These are phyloP conservation scores for Thaumatotibia leucotreta DNA, from an alignment of 1,140 invertebrate species.

Conservation along the genomic window DNA sequence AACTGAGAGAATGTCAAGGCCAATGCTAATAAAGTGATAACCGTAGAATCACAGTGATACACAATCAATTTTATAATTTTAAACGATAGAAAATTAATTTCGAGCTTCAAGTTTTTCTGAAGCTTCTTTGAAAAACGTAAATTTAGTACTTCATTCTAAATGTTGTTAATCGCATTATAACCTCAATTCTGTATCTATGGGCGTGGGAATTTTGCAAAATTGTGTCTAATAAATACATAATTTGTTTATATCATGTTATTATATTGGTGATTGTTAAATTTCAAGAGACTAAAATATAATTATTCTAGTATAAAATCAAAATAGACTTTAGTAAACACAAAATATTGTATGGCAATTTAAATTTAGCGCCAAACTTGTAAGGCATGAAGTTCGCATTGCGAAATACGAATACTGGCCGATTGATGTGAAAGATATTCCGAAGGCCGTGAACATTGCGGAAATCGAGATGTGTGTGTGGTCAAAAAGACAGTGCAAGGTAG, in stretches of 20 bases:
- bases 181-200: slow-evolving; percentile 47
- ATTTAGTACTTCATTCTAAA: slow-evolving; percentile 63
- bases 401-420: slow-evolving; percentile 68
- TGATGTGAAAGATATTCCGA: slow-evolving; percentile 78
- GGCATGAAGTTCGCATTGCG: slow-evolving; percentile 74
- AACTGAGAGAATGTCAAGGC: slow-evolving; percentile 13
- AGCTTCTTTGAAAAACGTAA: background rate
- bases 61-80: background rate
- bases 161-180: slow-evolving; percentile 33
- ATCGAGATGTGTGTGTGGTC: slow-evolving; percentile 77
- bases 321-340: background rate
- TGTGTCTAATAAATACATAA: background rate
- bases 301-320: background rate
- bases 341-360: slow-evolving; percentile 50
- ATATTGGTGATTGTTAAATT: background rate
- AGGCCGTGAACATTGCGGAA: slow-evolving; percentile 77
- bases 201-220: slow-evolving; percentile 22
- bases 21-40: slow-evolving; percentile 6
- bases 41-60: background rate
- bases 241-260: background rate
- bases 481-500: slow-evolving; percentile 78
- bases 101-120: background rate
- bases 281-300: background rate
- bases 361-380: slow-evolving; percentile 59
- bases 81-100: background rate